Base-by-base conservation (phyloP, 2,797 vertebrate species). In the Brotula barbata region DNA sequence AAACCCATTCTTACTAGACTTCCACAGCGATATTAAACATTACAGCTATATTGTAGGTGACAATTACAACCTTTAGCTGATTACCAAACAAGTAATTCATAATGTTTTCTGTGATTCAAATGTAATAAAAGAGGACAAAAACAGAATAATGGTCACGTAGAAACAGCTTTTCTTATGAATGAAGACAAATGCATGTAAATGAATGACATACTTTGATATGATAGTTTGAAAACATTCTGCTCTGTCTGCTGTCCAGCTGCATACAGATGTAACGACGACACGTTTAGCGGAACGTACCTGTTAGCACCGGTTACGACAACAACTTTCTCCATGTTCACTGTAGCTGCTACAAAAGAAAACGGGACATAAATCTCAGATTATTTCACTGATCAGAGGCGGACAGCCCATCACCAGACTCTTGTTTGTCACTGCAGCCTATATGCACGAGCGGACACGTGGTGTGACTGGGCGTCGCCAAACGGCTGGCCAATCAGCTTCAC, bases 301-400 rank as follows among this genome's bases (percentile, higher is more conserved):
- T 90, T 97, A 0, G 96, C 95, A 0, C 96, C 96, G 0, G 95
- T 97, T 17, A 98, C 88, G 1, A 98, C 15, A 2, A 94, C 92
- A 16, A 95, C 92, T 0, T 75, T 92, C 68, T 89, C 71, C 90
- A 91, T 92, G 22, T 59, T 37, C 21, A 22, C 7, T 23, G 20
- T n/a, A 16, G 9, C 43, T 13, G 3, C 25, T 25, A 23, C 0
- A 1, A 10, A 12, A 0, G 5, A n/a, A 22, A 16, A 23, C 3
- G 6, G 20, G 13, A 40, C 21, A 1, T 0, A 6, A n/a, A 5
- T 28, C 6, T 20, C 0, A 15, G 6, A 31, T 1, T 25, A 0
- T 16, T 1, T 28, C 3, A 0, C 5, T 9, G 0, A 1, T 3
- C 15, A 6, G 8, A 2, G 11, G 39, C 31, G 57, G 15, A 57